Base-by-base conservation (phyloP, 1,140 invertebrate species). In the Neomicropteryx cornuta region DNA sequence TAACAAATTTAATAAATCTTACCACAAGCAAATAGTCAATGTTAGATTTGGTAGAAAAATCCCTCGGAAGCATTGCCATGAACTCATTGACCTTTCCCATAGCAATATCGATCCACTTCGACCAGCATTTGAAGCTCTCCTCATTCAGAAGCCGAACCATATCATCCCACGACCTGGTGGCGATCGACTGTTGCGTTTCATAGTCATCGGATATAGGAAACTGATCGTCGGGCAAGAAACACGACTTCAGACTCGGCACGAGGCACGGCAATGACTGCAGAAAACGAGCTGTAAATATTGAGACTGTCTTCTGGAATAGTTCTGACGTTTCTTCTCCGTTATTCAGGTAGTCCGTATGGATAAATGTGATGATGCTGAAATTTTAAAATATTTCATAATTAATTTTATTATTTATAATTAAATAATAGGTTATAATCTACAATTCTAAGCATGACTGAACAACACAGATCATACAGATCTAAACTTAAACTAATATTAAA, bases 221-320 rank as follows among this genome's bases (percentile, higher is more conserved):
- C 0, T 33, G 24, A 33, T 51, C 46, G 29, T 71, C 62, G 8
- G 66, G 66, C 16, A 74, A 73, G 45, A 81, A 83, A 49, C 79
- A 83, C 28, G 73, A 73, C 29, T 74, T 76, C 21, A 84, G 62
- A 52, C 74, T 72, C 1, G 72, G 70, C 48, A 79, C 80, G 20
- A 83, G 58, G 32, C 61, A 56, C 2, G 71, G 67, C 11, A 79
- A 48, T 0, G 81, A 75, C 53, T 76, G 68, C 0, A 77, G 53
- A 52, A 81, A 69, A 42, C 78, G 50, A 2, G 76, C 73, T 35
- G 66, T 56, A 39, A 66, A 63, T 47, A 68, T 57, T 0, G 62
- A 52, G 14, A 58, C 57, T 2, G 60, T 62, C 44, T 66, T 66
- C 10, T 50, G 46, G 42, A 61, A 54, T 2, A 57, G 19, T 35